These are phyloP conservation scores for Champsocephalus esox DNA, from an alignment of 2,797 vertebrate species.

Conservation along the genomic window DNA sequence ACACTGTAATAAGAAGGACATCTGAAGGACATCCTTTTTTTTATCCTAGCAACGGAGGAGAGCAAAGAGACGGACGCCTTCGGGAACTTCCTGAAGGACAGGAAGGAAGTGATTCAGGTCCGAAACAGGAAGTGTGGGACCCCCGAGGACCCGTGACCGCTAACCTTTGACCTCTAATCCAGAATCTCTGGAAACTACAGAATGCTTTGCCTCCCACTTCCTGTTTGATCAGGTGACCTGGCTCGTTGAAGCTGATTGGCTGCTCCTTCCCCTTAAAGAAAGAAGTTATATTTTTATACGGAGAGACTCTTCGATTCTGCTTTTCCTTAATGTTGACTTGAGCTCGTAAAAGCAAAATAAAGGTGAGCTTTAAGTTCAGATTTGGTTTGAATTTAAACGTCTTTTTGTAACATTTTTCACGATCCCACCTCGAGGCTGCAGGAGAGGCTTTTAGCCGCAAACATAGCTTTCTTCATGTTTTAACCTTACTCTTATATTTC, in stretches of 20 bases:
- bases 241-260: not conserved
- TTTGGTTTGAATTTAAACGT: not conserved
- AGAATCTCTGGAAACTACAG: no score
- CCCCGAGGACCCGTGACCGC: conserved; percentile 38
- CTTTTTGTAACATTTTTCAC: not conserved
- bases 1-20: not conserved
- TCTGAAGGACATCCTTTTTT: not conserved
- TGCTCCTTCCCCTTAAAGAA: conserved; percentile 2
- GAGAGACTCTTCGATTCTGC: conserved; percentile 16
- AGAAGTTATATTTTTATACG: conserved; percentile 65
- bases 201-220: not conserved
- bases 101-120: conserved; percentile 84
- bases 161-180: conserved; percentile 20
- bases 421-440: no score
- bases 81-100: conserved; percentile 90
- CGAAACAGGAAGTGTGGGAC: conserved; percentile 75
- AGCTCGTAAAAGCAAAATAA: conserved; percentile 52
- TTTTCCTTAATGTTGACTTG: not conserved
- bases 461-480: no score
- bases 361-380: conserved; percentile 3
- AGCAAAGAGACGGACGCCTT: conserved; percentile 91
- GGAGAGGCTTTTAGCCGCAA: no score
- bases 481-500: no score
- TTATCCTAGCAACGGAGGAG: conserved; percentile 87
- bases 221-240: conserved; percentile 36